Evolutionary conservation across 1,140 invertebrate genomes (phyloP), one percentile per base, ranked within the genome.

Genomic region (Pseudomyrmex pallidus): DNA sequence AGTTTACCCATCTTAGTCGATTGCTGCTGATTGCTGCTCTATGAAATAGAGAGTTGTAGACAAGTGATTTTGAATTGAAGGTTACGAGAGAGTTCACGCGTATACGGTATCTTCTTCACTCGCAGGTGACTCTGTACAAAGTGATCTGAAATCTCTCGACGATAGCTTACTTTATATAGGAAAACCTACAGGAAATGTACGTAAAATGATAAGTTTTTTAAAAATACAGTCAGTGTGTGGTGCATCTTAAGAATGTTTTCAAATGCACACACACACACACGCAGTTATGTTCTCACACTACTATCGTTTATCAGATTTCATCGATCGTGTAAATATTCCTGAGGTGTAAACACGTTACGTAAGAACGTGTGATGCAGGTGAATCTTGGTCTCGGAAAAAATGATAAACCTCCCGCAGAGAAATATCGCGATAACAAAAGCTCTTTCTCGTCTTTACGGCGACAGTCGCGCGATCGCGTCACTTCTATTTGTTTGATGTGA

Each of bases 1-100:
- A 87, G 4, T 56, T 82, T 87, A 2, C 62, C 70, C 90, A 91
- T 91, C 48, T 84, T 88, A 48, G 54, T 77, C 17, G 10, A 35
- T 66, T 66, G 3, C n/a, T 8, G 12, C 57, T 74, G 12, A 46
- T 54, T 12, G 1, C 12, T 52, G 22, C 54, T 54, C 0, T 46
- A 35, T 10, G 67, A 59, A 63, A 8, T 56, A 56, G 44, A 80
- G 17, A 8, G 59, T 46, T 4, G 0, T n/a, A n/a, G 17, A 54
- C 13, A 48, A 50, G 48, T 5, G 17, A 15, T 64, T 74, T 46
- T 20, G 17, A 25, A 63, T 20, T 52, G 15, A 13, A 82, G 5
- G 17, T 20, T 20, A 61, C 13, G 17, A 9, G 25, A 52, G 13
- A 2, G 13, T 3, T 63, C 35, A n/a, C 46, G 2, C 20, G 20